These are phyloP conservation scores for Trachymyrmex septentrionalis DNA, from an alignment of 1,140 invertebrate species.

Conservation along the genomic window DNA sequence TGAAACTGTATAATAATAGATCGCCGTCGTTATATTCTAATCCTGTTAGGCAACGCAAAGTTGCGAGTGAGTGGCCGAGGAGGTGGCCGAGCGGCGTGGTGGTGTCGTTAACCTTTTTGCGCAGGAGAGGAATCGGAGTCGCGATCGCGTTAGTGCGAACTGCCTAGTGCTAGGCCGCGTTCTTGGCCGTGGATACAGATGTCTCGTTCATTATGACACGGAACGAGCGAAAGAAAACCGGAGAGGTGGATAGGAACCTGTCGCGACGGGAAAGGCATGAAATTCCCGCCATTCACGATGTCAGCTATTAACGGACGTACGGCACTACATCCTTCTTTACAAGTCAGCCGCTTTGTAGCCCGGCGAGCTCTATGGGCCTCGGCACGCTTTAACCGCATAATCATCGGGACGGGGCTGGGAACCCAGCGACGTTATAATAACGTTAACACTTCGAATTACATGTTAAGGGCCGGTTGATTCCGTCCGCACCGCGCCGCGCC, in stretches of 20 bases:
- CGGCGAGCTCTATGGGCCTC: conserved; percentile 68
- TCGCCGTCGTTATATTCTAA: conserved; percentile 39
- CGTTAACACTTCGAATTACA: conserved; percentile 76
- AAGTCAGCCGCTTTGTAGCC: conserved; percentile 77
- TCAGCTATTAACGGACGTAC: conserved; percentile 77
- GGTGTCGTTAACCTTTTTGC: conserved; percentile 60
- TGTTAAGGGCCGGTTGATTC: conserved; percentile 74
- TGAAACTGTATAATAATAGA: conserved; percentile 4
- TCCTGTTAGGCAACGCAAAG: conserved; percentile 14
- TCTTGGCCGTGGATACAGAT: conserved; percentile 72
- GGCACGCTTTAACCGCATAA: conserved; percentile 74
- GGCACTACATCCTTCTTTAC: conserved; percentile 77
- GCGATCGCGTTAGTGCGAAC: conserved; percentile 52
- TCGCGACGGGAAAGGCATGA: conserved; percentile 77
- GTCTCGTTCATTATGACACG: conserved; percentile 77
- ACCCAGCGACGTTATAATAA: conserved; percentile 76
- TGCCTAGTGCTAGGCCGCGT: conserved; percentile 65
- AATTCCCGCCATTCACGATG: conserved; percentile 78
- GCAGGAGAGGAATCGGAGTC: conserved; percentile 42
- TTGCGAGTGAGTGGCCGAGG: not conserved
- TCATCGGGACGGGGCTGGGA: conserved; percentile 72
- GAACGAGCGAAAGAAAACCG: conserved; percentile 75
- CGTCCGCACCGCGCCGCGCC: conserved; percentile 38
- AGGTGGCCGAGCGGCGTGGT: not conserved
- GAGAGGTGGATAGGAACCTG: conserved; percentile 73